phyloP scores from a whole-genome alignment of 2,797 vertebrate species.

The Alca torda region DNA sequence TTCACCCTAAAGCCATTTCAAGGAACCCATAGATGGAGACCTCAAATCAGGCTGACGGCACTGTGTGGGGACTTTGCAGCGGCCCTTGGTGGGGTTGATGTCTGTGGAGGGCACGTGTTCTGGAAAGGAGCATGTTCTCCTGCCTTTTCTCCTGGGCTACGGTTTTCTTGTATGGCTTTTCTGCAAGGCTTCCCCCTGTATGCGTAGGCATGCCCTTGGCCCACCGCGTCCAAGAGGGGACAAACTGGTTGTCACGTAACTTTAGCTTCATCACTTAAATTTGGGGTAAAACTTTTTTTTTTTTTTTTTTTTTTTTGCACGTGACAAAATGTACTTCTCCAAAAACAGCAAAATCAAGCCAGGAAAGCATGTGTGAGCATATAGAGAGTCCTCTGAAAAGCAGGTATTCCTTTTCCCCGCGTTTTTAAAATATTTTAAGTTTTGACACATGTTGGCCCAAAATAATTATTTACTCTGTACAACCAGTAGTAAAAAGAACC shows the following conservation, averaged over 20 bases:
- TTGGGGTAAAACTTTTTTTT: neutral
- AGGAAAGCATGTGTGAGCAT: neutral
- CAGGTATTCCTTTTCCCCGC: neutral
- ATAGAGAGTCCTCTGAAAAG: neutral
- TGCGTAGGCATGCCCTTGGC: neutral
- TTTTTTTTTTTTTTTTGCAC: neutral
- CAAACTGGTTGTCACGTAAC: neutral
- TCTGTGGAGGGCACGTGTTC: rapidly evolving
- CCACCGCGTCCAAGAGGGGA: neutral
- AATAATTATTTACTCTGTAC: constrained; percentile 55
- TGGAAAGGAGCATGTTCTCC: neutral
- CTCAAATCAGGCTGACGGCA: neutral
- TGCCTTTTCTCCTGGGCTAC: neutral
- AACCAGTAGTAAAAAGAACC: constrained; percentile 53
- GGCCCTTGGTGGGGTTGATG: neutral
- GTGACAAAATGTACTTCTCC: neutral
- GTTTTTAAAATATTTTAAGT: constrained; percentile 37
- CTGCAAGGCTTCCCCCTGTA: neutral
- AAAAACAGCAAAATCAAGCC: neutral
- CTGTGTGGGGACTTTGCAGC: neutral
- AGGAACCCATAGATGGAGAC: neutral
- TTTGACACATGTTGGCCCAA: constrained; percentile 28
- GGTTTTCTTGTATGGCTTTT: neutral
- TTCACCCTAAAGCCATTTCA: neutral
- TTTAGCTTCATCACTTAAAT: neutral